Evolutionary conservation across 2,797 vertebrate species (phyloP).

Genomic region (Cyprinodon diabolis): DNA sequence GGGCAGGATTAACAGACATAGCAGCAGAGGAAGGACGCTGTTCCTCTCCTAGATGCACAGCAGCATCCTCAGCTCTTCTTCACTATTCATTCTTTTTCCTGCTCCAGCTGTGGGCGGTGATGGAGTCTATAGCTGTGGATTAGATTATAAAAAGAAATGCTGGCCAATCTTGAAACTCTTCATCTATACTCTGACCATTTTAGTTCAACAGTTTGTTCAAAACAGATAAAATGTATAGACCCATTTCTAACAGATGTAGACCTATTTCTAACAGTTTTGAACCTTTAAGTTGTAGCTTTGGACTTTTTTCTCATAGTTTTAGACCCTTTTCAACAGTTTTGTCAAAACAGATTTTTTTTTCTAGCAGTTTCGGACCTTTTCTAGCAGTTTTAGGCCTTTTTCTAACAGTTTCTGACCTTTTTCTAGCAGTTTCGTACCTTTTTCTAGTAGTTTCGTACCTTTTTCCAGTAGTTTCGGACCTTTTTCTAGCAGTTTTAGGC

Average conservation of each 20-base stretch:
- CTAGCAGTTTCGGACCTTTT: too few species aligned
- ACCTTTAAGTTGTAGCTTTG: too few species aligned
- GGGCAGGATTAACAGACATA: slow-evolving; percentile 37
- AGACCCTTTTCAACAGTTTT: too few species aligned
- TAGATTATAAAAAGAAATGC: slow-evolving; percentile 19
- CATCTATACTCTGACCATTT: slow-evolving; percentile 7
- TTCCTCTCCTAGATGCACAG: slow-evolving; percentile 6
- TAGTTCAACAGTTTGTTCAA: slow-evolving; percentile 15
- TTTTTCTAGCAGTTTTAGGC: too few species aligned
- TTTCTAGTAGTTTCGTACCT: too few species aligned
- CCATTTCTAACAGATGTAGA: too few species aligned
- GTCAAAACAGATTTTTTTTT: too few species aligned
- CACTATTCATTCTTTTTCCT: slow-evolving; percentile 18
- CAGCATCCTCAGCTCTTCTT: slow-evolving; percentile 22
- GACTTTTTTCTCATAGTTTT: too few species aligned
- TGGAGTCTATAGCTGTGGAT: slow-evolving; percentile 7
- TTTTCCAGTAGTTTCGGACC: too few species aligned
- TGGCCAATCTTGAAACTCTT: not conserved
- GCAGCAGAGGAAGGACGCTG: slow-evolving; percentile 21
- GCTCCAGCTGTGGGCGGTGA: slow-evolving; percentile 37
- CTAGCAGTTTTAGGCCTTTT: too few species aligned
- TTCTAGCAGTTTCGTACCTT: too few species aligned
- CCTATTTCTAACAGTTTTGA: slow-evolving; percentile 1
- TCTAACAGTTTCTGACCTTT: too few species aligned
- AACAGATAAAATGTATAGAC: not conserved